Evolutionary conservation across 2,888 invertebrate species (phyloP).

Genomic region (Nomada fabriciana): DNA sequence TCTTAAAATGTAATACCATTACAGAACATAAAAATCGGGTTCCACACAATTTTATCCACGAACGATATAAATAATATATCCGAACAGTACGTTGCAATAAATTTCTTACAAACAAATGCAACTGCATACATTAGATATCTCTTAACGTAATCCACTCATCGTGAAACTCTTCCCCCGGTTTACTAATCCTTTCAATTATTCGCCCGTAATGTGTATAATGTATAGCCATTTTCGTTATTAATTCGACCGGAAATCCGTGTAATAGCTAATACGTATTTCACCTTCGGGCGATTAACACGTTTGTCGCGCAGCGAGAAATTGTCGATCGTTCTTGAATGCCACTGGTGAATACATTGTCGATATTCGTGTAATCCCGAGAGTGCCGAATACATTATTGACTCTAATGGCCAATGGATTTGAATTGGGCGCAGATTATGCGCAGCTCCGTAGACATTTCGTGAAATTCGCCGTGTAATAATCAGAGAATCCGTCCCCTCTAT

Average conservation of each 20-base stretch:
- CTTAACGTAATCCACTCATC: too few relatives aligned
- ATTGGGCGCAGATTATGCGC: slow-evolving; percentile 2
- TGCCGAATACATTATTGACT: slow-evolving; percentile 48
- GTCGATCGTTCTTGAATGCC: slow-evolving; percentile 13
- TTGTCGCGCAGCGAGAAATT: slow-evolving; percentile 1
- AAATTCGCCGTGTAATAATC: slow-evolving; percentile 22
- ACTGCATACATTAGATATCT: too few relatives aligned
- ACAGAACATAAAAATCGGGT: too few relatives aligned
- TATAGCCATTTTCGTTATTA: not conserved
- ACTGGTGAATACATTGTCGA: slow-evolving; percentile 5
- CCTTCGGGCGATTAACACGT: not conserved
- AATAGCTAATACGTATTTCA: not conserved
- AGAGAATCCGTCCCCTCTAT: not conserved
- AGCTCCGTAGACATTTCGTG: not conserved
- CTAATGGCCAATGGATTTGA: slow-evolving; percentile 24
- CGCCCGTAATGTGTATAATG: too few relatives aligned
- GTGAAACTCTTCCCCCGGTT: too few relatives aligned
- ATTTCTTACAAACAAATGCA: too few relatives aligned
- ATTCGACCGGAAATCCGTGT: not conserved
- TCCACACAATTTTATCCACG: too few relatives aligned
- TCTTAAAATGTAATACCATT: too few relatives aligned
- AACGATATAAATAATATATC: too few relatives aligned
- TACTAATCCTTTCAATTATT: too few relatives aligned
- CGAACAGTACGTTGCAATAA: too few relatives aligned
- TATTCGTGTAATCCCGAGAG: slow-evolving; percentile 44